Conservation (phyloP, 2,888 invertebrate species). For the Nomada flava region DNA sequence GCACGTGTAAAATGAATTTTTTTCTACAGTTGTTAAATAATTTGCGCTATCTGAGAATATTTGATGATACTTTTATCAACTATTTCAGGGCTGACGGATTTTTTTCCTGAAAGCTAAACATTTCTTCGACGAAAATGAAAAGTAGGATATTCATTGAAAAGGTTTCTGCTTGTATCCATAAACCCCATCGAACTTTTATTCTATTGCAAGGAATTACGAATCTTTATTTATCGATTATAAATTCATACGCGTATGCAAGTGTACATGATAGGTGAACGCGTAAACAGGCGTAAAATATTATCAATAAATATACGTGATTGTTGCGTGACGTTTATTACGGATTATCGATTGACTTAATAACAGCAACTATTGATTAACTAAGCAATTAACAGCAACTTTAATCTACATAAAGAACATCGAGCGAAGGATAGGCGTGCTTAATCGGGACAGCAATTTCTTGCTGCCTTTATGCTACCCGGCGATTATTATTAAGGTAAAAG, state of each 20-base stretch:
- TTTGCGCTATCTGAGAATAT: neutral
- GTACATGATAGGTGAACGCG: no score
- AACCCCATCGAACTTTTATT: no score
- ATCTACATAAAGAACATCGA: conserved; percentile 1
- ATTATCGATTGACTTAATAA: conserved; percentile 16
- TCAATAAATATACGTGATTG: conserved; percentile 12
- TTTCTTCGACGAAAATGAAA: no score
- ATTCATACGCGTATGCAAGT: neutral
- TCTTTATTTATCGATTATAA: neutral
- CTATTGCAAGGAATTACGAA: neutral
- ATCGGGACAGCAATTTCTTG: conserved; percentile 10
- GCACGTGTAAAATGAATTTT: no score
- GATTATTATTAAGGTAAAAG: conserved; percentile 36
- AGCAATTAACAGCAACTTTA: conserved; percentile 33
- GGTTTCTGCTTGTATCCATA: no score
- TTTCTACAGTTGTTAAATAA: no score
- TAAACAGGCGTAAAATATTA: neutral
- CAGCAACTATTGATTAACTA: no score
- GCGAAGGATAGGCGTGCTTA: neutral
- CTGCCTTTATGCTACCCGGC: conserved; percentile 7
- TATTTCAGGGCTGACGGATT: neutral
- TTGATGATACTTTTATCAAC: neutral
- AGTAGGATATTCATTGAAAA: no score
- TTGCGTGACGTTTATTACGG: conserved; percentile 34
- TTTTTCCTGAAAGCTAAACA: no score